A percentile compares a stretch with the other conserved stretches of the same genome.
Conservation (phyloP, 2,797 vertebrate genomes). For the Ceryle rudis region DNA sequence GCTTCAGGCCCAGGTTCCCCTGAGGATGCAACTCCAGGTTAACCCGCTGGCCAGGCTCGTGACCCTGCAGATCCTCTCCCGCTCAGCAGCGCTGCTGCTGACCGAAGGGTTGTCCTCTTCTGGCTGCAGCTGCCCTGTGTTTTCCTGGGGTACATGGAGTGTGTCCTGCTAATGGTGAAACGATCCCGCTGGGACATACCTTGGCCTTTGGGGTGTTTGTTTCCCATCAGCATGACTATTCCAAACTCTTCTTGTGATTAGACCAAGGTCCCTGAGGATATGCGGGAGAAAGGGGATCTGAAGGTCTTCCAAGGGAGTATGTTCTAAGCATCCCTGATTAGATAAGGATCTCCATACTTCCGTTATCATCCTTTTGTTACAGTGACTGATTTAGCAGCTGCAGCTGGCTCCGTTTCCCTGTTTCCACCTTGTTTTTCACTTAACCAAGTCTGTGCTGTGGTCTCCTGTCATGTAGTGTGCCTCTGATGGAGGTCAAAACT, state of each 20-base stretch:
- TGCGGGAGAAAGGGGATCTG: not conserved
- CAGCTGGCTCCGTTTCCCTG: not conserved
- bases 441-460: not conserved
- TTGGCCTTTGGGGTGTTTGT: not conserved
- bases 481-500: not conserved
- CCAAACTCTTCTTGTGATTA: not conserved
- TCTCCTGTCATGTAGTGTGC: not conserved
- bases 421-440: not conserved
- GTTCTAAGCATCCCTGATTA: not conserved
- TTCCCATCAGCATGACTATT: not conserved
- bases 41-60: not conserved
- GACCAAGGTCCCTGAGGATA: not conserved
- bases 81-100: not conserved
- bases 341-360: not conserved
- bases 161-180: not conserved
- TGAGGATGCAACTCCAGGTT: not conserved
- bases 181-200: accelerated
- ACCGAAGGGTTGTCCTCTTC: not conserved
- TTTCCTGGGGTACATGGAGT: not conserved
- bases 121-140: not conserved
- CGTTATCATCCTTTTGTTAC: not conserved
- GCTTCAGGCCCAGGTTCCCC: accelerated
- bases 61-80: accelerated
- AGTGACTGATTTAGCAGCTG: not conserved
- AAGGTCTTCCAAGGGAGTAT: not conserved